Conservation (phyloP, 2,113 vertebrate species). For the Bubalus kerabau region DNA sequence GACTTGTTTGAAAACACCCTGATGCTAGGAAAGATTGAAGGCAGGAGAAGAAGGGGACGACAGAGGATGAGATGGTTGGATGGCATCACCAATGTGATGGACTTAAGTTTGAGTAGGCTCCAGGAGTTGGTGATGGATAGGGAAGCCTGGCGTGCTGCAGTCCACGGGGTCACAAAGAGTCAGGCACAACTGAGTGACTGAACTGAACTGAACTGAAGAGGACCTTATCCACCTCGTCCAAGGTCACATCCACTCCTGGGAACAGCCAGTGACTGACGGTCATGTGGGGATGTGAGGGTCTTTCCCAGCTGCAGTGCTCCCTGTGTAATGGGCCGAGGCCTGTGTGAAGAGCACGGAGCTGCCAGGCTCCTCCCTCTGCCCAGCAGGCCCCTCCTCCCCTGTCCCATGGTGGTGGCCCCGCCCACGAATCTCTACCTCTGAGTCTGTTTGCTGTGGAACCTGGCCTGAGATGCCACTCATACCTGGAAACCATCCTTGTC, state of each 20-base stretch:
- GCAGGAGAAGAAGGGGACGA: rapidly evolving
- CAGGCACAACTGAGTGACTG: neutral
- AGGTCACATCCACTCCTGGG: neutral
- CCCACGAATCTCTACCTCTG: neutral
- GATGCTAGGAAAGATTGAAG: neutral
- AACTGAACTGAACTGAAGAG: neutral
- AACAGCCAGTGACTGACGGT: neutral
- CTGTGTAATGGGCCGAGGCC: neutral
- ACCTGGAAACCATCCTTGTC: neutral
- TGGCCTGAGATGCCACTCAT: neutral
- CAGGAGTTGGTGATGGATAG: neutral
- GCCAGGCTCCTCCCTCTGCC: neutral
- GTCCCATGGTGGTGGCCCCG: rapidly evolving
- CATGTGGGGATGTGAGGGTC: neutral
- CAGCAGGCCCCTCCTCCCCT: neutral
- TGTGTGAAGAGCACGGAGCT: neutral
- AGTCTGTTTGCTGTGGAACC: neutral
- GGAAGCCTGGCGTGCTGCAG: neutral
- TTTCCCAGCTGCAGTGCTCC: neutral
- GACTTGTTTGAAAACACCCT: neutral
- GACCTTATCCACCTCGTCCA: neutral
- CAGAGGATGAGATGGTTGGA: neutral
- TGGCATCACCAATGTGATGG: neutral
- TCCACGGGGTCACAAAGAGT: neutral
- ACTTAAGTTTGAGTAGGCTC: neutral